Evolutionary conservation across 2,113 vertebrate genomes (phyloP).

Genomic region (Lasiurus borealis): DNA sequence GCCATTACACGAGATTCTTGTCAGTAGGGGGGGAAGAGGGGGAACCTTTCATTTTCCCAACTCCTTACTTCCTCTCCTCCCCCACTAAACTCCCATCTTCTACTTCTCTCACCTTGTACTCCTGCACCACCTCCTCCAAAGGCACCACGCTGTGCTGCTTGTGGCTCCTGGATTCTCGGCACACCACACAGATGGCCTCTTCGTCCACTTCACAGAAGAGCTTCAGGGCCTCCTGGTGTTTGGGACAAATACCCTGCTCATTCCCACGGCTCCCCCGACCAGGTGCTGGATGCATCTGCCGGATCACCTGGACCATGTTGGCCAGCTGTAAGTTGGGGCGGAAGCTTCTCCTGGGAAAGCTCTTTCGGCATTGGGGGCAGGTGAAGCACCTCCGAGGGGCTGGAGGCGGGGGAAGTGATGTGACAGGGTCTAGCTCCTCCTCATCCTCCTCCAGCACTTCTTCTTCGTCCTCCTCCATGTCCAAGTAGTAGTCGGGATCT

Average conservation of each 20-base stretch:
- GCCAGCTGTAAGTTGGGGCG: constrained; percentile 85
- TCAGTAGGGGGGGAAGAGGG: too few species aligned
- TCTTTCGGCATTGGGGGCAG: constrained; percentile 85
- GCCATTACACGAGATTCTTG: background rate
- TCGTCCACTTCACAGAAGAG: constrained; percentile 85
- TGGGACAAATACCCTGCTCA: constrained; percentile 35
- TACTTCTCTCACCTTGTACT: constrained; percentile 80
- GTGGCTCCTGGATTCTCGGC: constrained; percentile 82
- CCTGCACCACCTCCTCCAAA: constrained; percentile 83
- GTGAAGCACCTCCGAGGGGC: constrained; percentile 83
- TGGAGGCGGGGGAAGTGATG: constrained; percentile 68
- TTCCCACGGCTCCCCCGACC: background rate
- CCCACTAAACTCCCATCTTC: background rate
- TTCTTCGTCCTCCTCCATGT: constrained; percentile 80
- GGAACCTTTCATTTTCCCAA: background rate
- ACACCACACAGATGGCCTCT: constrained; percentile 86
- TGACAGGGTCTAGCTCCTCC: constrained; percentile 73
- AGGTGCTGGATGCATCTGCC: constrained; percentile 80
- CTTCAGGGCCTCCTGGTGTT: constrained; percentile 86
- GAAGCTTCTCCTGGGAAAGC: constrained; percentile 80
- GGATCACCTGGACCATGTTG: constrained; percentile 86
- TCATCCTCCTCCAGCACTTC: constrained; percentile 82
- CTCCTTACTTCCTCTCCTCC: background rate
- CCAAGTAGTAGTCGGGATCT: too few species aligned
- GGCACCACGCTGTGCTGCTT: constrained; percentile 85